phyloP scores from a whole-genome alignment of 2,797 vertebrate genomes.

The Trachurus trachurus region DNA sequence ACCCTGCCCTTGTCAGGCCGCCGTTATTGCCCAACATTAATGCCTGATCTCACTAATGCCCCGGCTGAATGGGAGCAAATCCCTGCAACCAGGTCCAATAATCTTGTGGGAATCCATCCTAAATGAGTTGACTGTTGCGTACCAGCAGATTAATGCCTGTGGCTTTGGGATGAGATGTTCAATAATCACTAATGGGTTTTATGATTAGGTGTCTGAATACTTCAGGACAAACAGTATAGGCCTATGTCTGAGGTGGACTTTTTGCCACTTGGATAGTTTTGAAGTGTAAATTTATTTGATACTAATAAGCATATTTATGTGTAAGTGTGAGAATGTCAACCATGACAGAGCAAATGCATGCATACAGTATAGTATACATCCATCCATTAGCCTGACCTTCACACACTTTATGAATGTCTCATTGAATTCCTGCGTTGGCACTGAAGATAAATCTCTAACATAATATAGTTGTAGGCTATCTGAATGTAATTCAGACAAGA shows the following conservation, averaged over 20 bases:
- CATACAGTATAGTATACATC: background rate
- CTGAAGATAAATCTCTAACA: background rate
- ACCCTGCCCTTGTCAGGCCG: background rate
- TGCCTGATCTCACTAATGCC: background rate
- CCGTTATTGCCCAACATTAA: background rate
- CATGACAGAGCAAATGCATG: background rate
- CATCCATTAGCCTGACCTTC: background rate
- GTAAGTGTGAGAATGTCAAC: background rate
- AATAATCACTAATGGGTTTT: background rate
- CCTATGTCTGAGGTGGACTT: too few relatives aligned
- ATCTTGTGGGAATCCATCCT: background rate
- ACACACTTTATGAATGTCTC: background rate
- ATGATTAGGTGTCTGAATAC: background rate
- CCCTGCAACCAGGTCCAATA: background rate
- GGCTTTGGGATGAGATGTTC: background rate
- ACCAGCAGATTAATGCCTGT: background rate
- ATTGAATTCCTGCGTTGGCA: conserved; percentile 10
- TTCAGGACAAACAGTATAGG: background rate
- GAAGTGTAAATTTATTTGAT: background rate
- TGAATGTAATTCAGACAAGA: conserved; percentile 5
- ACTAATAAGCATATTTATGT: background rate
- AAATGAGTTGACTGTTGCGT: background rate
- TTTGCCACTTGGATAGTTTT: background rate
- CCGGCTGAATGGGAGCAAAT: background rate
- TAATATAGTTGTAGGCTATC: conserved; percentile 2